Base-by-base conservation (phyloP, 2,888 invertebrate species). In the Gymnoscelis rufifasciata region DNA sequence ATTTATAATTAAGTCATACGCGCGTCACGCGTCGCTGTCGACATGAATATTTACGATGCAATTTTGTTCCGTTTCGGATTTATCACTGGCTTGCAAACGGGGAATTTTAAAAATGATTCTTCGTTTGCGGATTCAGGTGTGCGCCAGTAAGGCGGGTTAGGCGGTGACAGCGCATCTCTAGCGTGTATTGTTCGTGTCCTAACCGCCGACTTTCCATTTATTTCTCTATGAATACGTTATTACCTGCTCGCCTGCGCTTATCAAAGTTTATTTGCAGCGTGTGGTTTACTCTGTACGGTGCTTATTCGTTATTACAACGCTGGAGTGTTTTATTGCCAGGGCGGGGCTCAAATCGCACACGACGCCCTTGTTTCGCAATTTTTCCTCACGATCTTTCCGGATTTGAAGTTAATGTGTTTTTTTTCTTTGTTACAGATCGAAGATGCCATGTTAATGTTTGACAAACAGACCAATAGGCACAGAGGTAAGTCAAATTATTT, bases 381-480 rank as follows among this genome's bases (percentile, higher is more conserved):
- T 74, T 77, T 71, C 76, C 73, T 72, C 65, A 56, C 66, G 59
- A 68, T 76, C 68, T 73, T 78, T 79, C 65, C 68, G 71, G 62
- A 74, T 81, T 78, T 78, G 62, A 76, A 76, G 63, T 78, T 78
- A 74, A 82, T 72, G 68, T 80, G 62, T 72, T 56, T 79, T 33
- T n/a, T 87, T 68, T 82, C 78, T 54, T 89, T 89, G 84, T 95
- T 96, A 55, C 95, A 98, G 97, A 97, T 98, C 84, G 98, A 98
- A 90, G 98, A 98, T 87, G 98, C 99, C 72, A 99, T 99, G 99
- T 93, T 99, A 84, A 99, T 99, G 99, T 99, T 99, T 90, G 99
- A 99, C 91, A 99, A 99, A 93, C 97, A 98, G 88, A 99, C 99
- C 81, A 99, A 99, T 92, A 95, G 99, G 91, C 99, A 99, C 92